phyloP scores from a whole-genome alignment of 2,113 vertebrate species.

The Syngnathus floridae region DNA sequence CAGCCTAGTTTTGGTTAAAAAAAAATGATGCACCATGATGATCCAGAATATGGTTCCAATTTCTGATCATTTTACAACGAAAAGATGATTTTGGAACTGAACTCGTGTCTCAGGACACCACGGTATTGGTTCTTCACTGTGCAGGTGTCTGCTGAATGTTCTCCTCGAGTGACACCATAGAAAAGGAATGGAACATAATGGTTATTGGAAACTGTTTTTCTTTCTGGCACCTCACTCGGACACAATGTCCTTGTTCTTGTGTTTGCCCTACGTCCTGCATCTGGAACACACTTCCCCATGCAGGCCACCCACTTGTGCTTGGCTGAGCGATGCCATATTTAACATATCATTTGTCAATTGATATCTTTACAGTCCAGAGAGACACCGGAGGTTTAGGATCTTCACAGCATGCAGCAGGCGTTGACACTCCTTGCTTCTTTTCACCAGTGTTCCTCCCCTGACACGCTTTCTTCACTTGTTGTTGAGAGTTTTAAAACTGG shows the following conservation, averaged over 20 bases:
- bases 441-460: background rate
- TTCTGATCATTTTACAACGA: too few species aligned
- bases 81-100: too few species aligned
- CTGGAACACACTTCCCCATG: constrained; percentile 3
- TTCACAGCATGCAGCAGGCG: background rate
- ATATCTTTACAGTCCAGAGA: background rate
- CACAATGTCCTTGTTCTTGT: background rate
- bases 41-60: too few species aligned
- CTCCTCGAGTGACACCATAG: background rate
- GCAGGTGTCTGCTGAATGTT: background rate
- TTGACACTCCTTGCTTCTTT: background rate
- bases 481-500: constrained; percentile 56
- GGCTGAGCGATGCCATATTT: background rate
- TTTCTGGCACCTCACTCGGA: background rate
- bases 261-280: background rate
- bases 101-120: background rate
- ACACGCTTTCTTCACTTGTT: constrained; percentile 35
- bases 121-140: background rate
- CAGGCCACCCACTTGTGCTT: background rate
- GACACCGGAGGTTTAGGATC: background rate
- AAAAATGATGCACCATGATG: too few species aligned
- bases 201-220: background rate
- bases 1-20: too few species aligned
- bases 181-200: background rate
- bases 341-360: background rate